These are phyloP conservation scores for Trichogramma dendrolimi DNA, from an alignment of 2,888 invertebrate species.

Conservation along the genomic window DNA sequence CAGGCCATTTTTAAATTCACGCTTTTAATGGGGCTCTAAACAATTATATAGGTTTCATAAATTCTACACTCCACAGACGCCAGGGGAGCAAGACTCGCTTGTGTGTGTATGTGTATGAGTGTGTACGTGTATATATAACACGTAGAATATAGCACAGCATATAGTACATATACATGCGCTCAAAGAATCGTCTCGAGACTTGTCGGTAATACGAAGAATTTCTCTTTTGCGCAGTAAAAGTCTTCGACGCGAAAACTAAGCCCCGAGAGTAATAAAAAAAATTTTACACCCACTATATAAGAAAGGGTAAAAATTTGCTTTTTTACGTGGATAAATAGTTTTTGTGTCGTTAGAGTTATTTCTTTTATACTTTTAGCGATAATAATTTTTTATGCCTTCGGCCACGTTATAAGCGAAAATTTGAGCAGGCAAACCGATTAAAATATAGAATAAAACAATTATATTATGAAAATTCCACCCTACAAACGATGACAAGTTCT, in stretches of 20 bases:
- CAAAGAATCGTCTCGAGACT: too few species aligned
- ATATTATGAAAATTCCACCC: too few species aligned
- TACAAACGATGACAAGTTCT: too few species aligned
- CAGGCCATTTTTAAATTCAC: not conserved
- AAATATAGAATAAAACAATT: too few species aligned
- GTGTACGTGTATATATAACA: too few species aligned
- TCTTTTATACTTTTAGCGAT: too few species aligned
- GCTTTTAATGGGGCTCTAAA: conserved; percentile 4
- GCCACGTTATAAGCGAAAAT: too few species aligned
- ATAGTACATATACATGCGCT: not conserved
- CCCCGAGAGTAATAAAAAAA: conserved; percentile 8
- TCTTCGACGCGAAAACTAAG: not conserved
- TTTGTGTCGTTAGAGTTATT: too few species aligned
- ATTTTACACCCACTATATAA: conserved; percentile 11
- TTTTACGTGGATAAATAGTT: too few species aligned
- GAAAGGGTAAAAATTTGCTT: too few species aligned
- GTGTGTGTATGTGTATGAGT: not conserved
- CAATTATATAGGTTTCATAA: conserved; percentile 10
- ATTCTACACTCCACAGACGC: conserved; percentile 3
- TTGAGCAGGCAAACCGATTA: too few species aligned
- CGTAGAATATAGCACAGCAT: not conserved
- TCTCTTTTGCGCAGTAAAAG: conserved; percentile 9
- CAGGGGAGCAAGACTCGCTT: not conserved
- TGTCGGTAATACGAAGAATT: conserved; percentile 4
- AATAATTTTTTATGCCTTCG: too few species aligned